These are phyloP conservation scores for Scyliorhinus canicula DNA, from an alignment of 2,797 vertebrate genomes.

Conservation along the genomic window DNA sequence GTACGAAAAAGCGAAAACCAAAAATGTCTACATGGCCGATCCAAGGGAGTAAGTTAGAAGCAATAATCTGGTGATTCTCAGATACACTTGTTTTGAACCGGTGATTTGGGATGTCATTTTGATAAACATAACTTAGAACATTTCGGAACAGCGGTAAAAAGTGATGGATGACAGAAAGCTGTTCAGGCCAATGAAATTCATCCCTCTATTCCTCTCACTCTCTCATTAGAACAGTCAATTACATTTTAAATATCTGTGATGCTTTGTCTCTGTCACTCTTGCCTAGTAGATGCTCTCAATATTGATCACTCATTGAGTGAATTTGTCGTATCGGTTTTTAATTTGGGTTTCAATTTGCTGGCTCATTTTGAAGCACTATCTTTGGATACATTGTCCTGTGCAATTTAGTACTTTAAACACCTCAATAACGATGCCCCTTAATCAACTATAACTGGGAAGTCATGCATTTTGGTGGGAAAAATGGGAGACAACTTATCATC, in stretches of 20 bases:
- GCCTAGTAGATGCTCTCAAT: not conserved
- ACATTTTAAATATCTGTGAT: constrained; percentile 5
- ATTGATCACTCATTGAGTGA: constrained; percentile 7
- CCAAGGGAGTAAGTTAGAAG: not conserved
- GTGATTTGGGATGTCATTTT: not conserved
- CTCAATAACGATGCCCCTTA: not conserved
- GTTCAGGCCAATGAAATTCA: not conserved
- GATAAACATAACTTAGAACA: constrained; percentile 14
- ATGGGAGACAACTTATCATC: too few species aligned
- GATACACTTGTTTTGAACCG: not conserved
- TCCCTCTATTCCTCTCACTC: not conserved
- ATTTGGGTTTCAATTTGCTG: not conserved
- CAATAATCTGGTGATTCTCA: not conserved
- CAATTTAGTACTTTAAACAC: not conserved
- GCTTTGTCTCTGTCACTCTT: not conserved
- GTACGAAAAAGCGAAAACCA: not conserved
- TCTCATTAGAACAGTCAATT: constrained; percentile 3
- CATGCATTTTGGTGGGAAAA: too few species aligned
- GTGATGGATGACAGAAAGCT: not conserved
- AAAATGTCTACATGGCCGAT: not conserved
- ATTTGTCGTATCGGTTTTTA: not conserved
- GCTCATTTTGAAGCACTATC: not conserved
- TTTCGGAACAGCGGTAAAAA: not conserved
- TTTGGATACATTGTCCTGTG: not conserved
- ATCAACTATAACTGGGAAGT: too few species aligned